Base-by-base conservation (phyloP, 1,140 invertebrate genomes). In the Micrasema longulum region DNA sequence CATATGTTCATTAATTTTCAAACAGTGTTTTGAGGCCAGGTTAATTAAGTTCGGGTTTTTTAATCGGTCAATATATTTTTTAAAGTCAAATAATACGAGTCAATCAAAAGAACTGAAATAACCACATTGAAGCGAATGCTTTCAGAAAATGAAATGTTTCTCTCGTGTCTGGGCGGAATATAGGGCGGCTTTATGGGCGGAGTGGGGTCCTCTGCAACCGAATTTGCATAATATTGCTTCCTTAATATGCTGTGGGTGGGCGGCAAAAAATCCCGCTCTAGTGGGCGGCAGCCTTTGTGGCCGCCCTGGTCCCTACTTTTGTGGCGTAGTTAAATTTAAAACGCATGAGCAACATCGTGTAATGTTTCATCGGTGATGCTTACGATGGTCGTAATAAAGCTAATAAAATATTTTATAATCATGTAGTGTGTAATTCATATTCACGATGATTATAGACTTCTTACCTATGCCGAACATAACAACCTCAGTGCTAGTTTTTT, bases 151-250 rank as follows among this genome's bases (percentile, higher is more conserved):
- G 26, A 31, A 31, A 31, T 64, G 18, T 62, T 41, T 64, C 60
- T 26, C 26, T 10, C 26, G 60, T 47, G 41, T 14, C 60, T 47
- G 41, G 60, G 41, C 60, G 36, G 66, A 69, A 65, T 71, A 57
- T 60, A 43, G 70, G 70, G 70, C 66, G 66, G 67, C 52, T 72
- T 72, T 72, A 69, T 71, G 52, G 62, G 41, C 22, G 22, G 36
- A 43, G 48, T 45, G 74, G 63, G 67, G 71, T 72, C 76, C 77
- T 77, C 74, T 76, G 73, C 66, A 76, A 47, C 76, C 26, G 68
- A 78, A 82, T 84, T 79, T 82, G 79, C 81, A 84, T 83, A 82
- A 82, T 81, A 84, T 83, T 83, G 81, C 80, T 82, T 83, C 80
- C 79, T 82, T 84, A 82, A 82, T 81, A 83, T 80, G 77, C 79